These are phyloP conservation scores for Eubasilissa splendida DNA, from an alignment of 2,888 invertebrate genomes.

Conservation along the genomic window DNA sequence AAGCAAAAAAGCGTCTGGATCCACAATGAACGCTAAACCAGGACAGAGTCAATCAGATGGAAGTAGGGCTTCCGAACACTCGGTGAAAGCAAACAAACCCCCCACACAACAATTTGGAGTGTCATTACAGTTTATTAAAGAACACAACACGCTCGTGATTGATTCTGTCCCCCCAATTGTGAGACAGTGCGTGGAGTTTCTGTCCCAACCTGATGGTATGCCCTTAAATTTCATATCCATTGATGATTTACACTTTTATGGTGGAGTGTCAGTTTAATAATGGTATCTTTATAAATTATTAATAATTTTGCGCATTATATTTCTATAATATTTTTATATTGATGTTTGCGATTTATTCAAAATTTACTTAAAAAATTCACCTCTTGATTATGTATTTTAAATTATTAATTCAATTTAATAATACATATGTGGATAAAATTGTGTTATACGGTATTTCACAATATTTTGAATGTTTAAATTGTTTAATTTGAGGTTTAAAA, in stretches of 20 bases:
- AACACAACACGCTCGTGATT: constrained; percentile 82
- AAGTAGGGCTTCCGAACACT: neutral
- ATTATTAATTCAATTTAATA: too few species aligned
- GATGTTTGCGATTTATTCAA: constrained; percentile 1
- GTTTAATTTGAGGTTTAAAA: neutral
- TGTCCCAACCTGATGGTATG: constrained; percentile 90
- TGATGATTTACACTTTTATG: neutral
- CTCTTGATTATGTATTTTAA: neutral
- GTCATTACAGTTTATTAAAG: constrained; percentile 91
- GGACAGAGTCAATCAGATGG: constrained; percentile 29
- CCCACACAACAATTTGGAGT: constrained; percentile 97
- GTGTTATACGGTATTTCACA: too few species aligned
- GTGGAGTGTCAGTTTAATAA: neutral
- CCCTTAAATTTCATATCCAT: constrained; percentile 44
- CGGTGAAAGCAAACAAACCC: constrained; percentile 58
- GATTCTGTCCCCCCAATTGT: constrained; percentile 94
- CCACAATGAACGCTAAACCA: constrained; percentile 60
- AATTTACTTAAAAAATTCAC: neutral
- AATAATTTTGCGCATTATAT: neutral
- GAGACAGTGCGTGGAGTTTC: constrained; percentile 90
- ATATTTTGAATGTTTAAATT: neutral
- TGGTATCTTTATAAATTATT: neutral
- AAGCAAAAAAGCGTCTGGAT: constrained; percentile 67
- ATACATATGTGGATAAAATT: too few species aligned
- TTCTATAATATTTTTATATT: neutral